These are phyloP conservation scores for Toxotes chatareus DNA, from an alignment of 2,113 vertebrate species.

Conservation along the genomic window DNA sequence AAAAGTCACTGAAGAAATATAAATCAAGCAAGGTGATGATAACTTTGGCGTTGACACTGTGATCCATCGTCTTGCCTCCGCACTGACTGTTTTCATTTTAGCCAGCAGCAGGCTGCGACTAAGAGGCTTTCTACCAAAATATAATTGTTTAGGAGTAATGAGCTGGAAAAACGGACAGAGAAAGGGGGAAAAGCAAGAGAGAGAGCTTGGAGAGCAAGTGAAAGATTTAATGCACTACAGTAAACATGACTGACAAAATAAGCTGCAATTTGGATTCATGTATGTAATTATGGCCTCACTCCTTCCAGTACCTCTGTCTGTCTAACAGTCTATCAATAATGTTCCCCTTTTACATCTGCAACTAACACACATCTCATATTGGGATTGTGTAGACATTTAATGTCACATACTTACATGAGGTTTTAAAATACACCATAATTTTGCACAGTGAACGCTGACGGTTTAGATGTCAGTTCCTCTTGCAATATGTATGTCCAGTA, in stretches of 20 bases:
- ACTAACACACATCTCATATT: slow-evolving; percentile 17
- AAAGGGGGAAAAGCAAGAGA: slow-evolving; percentile 50
- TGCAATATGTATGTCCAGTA: neutral
- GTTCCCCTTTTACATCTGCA: slow-evolving; percentile 8
- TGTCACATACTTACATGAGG: neutral
- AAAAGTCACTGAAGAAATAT: slow-evolving; percentile 64
- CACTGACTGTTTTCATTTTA: slow-evolving; percentile 74
- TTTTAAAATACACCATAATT: neutral
- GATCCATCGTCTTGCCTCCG: slow-evolving; percentile 72
- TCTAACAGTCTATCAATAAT: slow-evolving; percentile 10
- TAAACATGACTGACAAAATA: slow-evolving; percentile 68
- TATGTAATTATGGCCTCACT: slow-evolving; percentile 53
- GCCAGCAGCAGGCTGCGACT: slow-evolving; percentile 69
- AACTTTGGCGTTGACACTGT: slow-evolving; percentile 77
- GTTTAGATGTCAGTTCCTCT: neutral
- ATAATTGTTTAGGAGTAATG: slow-evolving; percentile 82
- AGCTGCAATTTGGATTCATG: slow-evolving; percentile 44
- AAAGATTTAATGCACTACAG: slow-evolving; percentile 40
- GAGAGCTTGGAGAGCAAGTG: slow-evolving; percentile 45
- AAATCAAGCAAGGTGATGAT: slow-evolving; percentile 81
- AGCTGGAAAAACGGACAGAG: slow-evolving; percentile 76
- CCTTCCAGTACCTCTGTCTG: slow-evolving; percentile 18
- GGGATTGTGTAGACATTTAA: neutral
- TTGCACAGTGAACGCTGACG: neutral
- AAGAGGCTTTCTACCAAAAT: slow-evolving; percentile 71